Percentiles rank a stretch among this genome's conserved stretches.
These are phyloP conservation scores for Eulithis prunata DNA, from an alignment of 2,888 invertebrate genomes.

Conservation along the genomic window DNA sequence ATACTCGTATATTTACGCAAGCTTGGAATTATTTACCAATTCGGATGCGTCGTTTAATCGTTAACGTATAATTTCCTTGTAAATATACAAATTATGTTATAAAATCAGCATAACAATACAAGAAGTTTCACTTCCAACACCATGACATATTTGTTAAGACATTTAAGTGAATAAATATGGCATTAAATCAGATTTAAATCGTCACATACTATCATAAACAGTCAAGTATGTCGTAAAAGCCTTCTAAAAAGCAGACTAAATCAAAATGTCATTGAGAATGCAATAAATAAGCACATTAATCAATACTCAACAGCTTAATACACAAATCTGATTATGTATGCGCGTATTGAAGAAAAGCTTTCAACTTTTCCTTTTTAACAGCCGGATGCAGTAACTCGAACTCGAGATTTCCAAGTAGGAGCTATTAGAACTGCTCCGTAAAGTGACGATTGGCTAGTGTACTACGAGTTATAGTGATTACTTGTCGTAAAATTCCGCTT, in stretches of 20 bases:
- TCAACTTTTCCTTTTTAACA: constrained; percentile 59
- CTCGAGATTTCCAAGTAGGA: constrained; percentile 49
- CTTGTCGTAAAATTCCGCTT: constrained; percentile 57
- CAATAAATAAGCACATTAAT: constrained; percentile 35
- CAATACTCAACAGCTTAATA: constrained; percentile 34
- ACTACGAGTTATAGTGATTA: constrained; percentile 48
- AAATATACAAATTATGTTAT: constrained; percentile 19
- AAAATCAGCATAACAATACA: constrained; percentile 28
- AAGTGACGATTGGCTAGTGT: constrained; percentile 47
- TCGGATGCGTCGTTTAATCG: neutral
- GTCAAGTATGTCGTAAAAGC: constrained; percentile 38
- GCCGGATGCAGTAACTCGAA: constrained; percentile 55
- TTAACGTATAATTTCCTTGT: constrained; percentile 10
- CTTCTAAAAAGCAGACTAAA: constrained; percentile 44
- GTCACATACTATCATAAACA: constrained; percentile 21
- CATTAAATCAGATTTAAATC: constrained; percentile 27
- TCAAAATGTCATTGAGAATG: constrained; percentile 42
- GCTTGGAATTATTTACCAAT: constrained; percentile 6
- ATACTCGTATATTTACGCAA: neutral
- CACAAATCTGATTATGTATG: constrained; percentile 29
- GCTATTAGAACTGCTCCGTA: constrained; percentile 46
- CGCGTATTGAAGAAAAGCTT: constrained; percentile 51
- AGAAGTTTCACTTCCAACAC: constrained; percentile 21
- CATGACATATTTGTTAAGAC: constrained; percentile 19
- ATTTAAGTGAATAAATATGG: constrained; percentile 29